A percentile compares a stretch with the other conserved stretches of the same genome.
Evolutionary conservation across 53 echinoderm and acorn worm genomes (phyloP).

Genomic region (Stichopus horrens): DNA sequence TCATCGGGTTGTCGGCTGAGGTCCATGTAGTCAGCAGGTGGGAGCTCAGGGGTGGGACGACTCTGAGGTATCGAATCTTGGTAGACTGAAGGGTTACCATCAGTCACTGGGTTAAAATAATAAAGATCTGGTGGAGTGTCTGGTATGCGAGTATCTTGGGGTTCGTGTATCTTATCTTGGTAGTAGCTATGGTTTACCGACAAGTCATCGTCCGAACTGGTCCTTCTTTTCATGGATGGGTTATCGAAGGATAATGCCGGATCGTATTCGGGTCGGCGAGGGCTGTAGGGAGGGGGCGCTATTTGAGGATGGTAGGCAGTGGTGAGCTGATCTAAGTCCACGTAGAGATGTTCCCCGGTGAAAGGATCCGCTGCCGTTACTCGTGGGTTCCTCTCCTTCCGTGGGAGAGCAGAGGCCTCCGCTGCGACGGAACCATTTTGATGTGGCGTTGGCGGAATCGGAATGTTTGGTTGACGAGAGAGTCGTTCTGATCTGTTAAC

Average conservation of each 20-base stretch:
- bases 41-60: background rate
- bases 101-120: slow-evolving; percentile 20
- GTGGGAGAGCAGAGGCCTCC: background rate
- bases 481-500: background rate
- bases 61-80: background rate
- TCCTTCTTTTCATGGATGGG: slow-evolving; percentile 3
- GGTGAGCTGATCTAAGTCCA: slow-evolving; percentile 33
- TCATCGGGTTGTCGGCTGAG: background rate
- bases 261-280: background rate
- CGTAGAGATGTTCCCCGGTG: slow-evolving; percentile 24
- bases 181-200: slow-evolving; percentile 12
- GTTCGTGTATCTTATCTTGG: background rate
- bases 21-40: slow-evolving; percentile 40
- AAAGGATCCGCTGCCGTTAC: background rate
- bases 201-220: background rate
- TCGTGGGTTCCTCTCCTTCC: background rate
- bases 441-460: slow-evolving; percentile 36
- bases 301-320: background rate
- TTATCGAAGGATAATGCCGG: slow-evolving; percentile 10
- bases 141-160: background rate
- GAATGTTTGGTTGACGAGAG: slow-evolving; percentile 40
- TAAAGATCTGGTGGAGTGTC: background rate
- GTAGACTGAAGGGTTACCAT: background rate
- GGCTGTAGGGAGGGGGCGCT: slow-evolving; percentile 36
- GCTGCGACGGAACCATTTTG: background rate